Evolutionary conservation across 2,888 invertebrate genomes (phyloP).

Genomic region (Callosobruchus maculatus): DNA sequence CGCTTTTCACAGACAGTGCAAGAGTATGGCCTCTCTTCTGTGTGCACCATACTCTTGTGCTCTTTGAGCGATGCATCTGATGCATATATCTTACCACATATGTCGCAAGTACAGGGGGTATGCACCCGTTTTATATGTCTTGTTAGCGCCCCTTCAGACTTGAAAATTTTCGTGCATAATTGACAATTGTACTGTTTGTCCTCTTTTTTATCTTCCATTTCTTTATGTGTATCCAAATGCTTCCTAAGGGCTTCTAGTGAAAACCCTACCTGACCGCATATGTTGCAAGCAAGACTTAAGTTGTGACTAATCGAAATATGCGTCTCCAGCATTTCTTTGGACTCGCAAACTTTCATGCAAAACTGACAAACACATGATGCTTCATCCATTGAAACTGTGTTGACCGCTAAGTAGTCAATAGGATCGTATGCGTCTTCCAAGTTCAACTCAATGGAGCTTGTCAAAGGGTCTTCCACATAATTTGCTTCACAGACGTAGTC

Average conservation of each 20-base stretch:
- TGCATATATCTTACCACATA: neutral
- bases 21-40: neutral
- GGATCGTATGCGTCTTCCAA: no score
- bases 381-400: no score
- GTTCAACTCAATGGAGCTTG: no score
- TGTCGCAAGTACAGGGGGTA: neutral
- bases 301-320: neutral
- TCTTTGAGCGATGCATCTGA: neutral
- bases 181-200: neutral
- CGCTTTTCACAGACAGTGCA: neutral
- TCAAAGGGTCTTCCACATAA: no score
- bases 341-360: no score
- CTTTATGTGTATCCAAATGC: conserved; percentile 7
- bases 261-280: conserved; percentile 34
- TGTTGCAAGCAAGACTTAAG: conserved; percentile 32
- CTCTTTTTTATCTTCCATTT: neutral
- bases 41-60: neutral
- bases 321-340: neutral
- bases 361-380: no score
- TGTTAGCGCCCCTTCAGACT: neutral
- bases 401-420: no score
- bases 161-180: no score
- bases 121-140: neutral
- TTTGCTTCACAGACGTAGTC: no score
- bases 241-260: conserved; percentile 13